Base-by-base conservation (phyloP, 2,797 vertebrate species). In the Syndactyla subalaris region DNA sequence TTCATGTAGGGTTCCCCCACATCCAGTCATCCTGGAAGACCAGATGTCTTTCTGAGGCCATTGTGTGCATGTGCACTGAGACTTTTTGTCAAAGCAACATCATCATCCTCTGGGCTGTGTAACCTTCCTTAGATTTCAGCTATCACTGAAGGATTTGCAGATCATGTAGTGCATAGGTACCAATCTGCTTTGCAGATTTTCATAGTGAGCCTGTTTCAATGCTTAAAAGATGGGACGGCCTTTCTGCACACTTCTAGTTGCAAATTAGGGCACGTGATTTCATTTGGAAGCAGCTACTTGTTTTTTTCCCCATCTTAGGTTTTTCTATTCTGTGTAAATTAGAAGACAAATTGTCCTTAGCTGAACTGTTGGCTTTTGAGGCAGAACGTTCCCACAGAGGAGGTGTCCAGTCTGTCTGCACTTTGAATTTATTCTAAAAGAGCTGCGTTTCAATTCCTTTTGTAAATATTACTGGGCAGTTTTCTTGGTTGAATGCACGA, bases 221-320 rank as follows among this genome's bases (percentile, higher is more conserved):
- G 32, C 54, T 73, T 46, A 14, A 34, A 83, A 66, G 43, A 58
- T 57, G n/a, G 30, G 9, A 43, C 9, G 61, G 65, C 34, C 19
- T 66, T 83, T 14, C 32, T 70, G 9, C 3, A 1, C 8, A 3
- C 30, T 75, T 88, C 13, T 52, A 17, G 17, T 62, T 62, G 32
- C 57, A 76, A 27, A 73, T 93, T 29, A 59, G 29, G 15, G 6
- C 2, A 1, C n/a, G 63, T 48, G 21, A 30, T 82, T 84, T 87
- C 9, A 3, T 87, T 68, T 88, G 58, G 62, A 88, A 75, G 68
- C 29, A 85, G 27, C 17, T 84, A 23, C n/a, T 41, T 46, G 45
- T 7, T 51, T 22, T 27, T 17, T 4, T 2, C 2, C 1, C 3
- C 1, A 1, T 1, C 9, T 15, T 21, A 19, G 4, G 0, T 38